Conservation (phyloP, 2,113 vertebrate species). For the Pleuronectes platessa region DNA sequence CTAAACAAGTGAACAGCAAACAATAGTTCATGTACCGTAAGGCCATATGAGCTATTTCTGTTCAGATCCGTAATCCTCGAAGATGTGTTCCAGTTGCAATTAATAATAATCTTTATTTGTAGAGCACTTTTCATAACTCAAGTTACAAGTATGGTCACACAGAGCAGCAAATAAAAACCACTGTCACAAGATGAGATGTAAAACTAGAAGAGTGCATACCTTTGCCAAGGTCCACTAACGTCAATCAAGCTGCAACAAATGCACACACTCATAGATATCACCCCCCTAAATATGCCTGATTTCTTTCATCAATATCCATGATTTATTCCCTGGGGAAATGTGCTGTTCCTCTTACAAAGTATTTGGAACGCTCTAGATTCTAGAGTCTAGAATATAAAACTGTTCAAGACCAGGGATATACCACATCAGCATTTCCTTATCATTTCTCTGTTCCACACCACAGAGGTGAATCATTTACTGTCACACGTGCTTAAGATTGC, state of each 20-base stretch:
- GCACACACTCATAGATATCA: no score
- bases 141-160: background rate
- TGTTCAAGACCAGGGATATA: background rate
- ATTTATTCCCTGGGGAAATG: no score
- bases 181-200: background rate
- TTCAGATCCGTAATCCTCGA: no score
- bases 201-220: background rate
- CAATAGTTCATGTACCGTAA: no score
- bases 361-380: background rate
- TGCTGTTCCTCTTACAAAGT: background rate
- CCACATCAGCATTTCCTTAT: background rate
- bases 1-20: no score
- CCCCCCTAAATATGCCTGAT: no score
- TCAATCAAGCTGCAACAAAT: no score
- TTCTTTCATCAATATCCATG: no score
- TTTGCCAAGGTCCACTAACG: no score
- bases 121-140: background rate
- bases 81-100: no score
- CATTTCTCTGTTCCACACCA: background rate
- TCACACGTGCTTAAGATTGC: slow-evolving; percentile 13
- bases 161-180: background rate
- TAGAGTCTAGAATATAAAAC: background rate
- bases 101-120: background rate
- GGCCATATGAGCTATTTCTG: no score
- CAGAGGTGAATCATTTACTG: slow-evolving; percentile 52